Conservation (phyloP, 2,113 vertebrate species). For the Antennarius striatus region DNA sequence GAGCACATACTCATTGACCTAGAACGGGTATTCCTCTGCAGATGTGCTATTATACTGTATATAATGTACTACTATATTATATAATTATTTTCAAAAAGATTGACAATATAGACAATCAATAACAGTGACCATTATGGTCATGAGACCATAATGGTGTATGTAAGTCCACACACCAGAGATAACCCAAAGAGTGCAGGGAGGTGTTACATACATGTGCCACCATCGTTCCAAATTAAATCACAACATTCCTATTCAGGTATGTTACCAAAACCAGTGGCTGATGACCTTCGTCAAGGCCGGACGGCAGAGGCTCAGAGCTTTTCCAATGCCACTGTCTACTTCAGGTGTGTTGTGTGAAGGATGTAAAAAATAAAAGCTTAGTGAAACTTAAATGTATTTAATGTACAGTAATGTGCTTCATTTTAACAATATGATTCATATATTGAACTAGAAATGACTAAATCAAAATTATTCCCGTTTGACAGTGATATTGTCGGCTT, state of each 20-base stretch:
- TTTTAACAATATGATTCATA: not conserved
- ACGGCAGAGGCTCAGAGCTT: slow-evolving; percentile 76
- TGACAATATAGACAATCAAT: not conserved
- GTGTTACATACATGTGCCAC: not conserved
- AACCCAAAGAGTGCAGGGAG: not conserved
- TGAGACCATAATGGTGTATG: too few species aligned
- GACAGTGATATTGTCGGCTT: slow-evolving; percentile 84
- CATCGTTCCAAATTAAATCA: not conserved
- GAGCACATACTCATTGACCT: too few species aligned
- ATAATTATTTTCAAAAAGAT: not conserved
- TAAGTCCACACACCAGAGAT: too few species aligned
- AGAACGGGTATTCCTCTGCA: not conserved
- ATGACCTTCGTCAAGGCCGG: slow-evolving; percentile 77
- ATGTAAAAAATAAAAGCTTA: too few species aligned
- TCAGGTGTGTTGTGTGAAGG: slow-evolving; percentile 64
- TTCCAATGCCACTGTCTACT: slow-evolving; percentile 78
- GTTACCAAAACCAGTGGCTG: slow-evolving; percentile 80
- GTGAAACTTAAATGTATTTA: too few species aligned
- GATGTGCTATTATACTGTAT: too few species aligned
- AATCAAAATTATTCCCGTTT: slow-evolving; percentile 1
- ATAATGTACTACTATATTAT: too few species aligned
- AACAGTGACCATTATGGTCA: not conserved
- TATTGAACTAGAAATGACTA: not conserved
- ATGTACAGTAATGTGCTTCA: too few species aligned
- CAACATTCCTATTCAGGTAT: slow-evolving; percentile 65